Conservation (phyloP, 2,888 invertebrate genomes). For the Monopis laevigella region DNA sequence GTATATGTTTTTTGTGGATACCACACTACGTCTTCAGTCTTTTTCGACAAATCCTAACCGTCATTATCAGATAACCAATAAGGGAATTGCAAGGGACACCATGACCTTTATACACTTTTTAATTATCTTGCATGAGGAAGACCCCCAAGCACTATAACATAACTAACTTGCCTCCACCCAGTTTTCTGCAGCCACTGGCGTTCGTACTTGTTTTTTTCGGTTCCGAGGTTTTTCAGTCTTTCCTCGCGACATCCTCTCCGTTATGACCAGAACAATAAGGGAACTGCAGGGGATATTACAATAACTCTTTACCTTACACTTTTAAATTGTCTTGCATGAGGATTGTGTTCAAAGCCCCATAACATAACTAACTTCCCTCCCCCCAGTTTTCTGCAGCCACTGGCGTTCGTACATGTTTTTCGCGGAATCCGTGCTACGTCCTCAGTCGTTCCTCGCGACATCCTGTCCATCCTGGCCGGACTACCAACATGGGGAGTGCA, state of each 20-base stretch:
- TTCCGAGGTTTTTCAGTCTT: conserved; percentile 56
- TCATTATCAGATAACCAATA: no score
- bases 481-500: conserved; percentile 51
- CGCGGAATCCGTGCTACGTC: conserved; percentile 65
- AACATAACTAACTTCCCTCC: not conserved
- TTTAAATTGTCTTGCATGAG: no score
- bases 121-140: no score
- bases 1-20: no score
- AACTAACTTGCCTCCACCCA: no score
- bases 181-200: conserved; percentile 75
- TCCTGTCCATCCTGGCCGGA: conserved; percentile 55
- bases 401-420: conserved; percentile 71
- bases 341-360: no score
- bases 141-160: no score
- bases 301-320: no score
- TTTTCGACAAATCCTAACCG: no score
- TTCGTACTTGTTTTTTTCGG: conserved; percentile 69
- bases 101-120: no score
- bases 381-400: conserved; percentile 71
- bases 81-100: no score
- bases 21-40: no score
- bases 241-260: conserved; percentile 52
- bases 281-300: conserved; percentile 42
- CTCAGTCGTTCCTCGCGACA: conserved; percentile 52
- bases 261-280: conserved; percentile 58